Evolutionary conservation across 2,888 invertebrate species (phyloP).

Genomic region (Andrena fulva): DNA sequence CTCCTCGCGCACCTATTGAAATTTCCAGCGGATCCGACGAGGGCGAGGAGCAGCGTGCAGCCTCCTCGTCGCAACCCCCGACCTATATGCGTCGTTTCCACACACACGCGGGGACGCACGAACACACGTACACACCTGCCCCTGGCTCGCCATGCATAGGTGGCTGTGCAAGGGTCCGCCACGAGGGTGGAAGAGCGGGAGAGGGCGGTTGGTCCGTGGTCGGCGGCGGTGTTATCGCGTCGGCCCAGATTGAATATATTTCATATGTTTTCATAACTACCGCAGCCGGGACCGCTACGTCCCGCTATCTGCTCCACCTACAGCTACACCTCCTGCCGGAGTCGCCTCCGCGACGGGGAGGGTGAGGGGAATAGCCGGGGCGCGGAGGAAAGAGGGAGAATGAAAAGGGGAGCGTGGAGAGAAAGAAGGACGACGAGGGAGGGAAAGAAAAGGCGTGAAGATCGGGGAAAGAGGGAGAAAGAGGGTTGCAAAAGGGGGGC

Average conservation of each 20-base stretch:
- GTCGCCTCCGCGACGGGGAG: slow-evolving; percentile 35
- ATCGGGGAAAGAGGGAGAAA: background rate
- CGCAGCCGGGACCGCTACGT: slow-evolving; percentile 72
- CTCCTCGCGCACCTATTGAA: slow-evolving; percentile 50
- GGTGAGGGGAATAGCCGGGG: background rate
- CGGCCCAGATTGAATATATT: slow-evolving; percentile 85
- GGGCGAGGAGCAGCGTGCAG: slow-evolving; percentile 37
- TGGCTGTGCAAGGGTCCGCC: slow-evolving; percentile 49
- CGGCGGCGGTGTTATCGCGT: slow-evolving; percentile 77
- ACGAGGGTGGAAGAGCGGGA: slow-evolving; percentile 26
- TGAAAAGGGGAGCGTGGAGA: slow-evolving; percentile 28
- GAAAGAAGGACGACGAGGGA: slow-evolving; percentile 20
- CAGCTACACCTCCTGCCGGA: slow-evolving; percentile 55
- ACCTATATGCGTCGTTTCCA: slow-evolving; percentile 32
- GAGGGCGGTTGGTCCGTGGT: slow-evolving; percentile 66
- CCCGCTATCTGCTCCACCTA: slow-evolving; percentile 70
- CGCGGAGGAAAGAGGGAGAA: slow-evolving; percentile 18
- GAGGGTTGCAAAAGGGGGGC: slow-evolving; percentile 25
- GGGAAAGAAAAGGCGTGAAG: background rate
- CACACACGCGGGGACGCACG: background rate
- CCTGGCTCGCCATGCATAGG: slow-evolving; percentile 13
- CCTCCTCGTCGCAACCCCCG: slow-evolving; percentile 50
- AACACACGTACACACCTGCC: slow-evolving; percentile 27
- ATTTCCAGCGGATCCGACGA: slow-evolving; percentile 54
- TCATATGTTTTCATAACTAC: slow-evolving; percentile 81